Conservation (phyloP, 2,113 vertebrate genomes). For the Fulica atra region DNA sequence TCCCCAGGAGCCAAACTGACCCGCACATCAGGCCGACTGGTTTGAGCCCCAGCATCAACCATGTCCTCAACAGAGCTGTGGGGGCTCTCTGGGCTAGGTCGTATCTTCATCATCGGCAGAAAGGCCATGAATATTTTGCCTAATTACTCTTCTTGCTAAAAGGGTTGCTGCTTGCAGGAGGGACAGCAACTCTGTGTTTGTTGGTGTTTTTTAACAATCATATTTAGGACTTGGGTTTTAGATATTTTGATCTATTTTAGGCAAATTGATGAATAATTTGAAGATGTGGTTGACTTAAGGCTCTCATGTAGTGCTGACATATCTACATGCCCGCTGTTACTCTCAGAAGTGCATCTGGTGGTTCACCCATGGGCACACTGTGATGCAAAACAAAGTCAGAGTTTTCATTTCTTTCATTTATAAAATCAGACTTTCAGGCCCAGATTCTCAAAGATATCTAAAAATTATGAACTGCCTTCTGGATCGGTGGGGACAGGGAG, state of each 20-base stretch:
- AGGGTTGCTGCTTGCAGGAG: neutral
- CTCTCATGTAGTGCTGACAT: neutral
- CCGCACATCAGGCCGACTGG: neutral
- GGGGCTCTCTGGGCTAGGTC: neutral
- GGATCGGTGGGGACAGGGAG: neutral
- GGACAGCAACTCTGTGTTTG: neutral
- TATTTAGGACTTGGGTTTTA: neutral
- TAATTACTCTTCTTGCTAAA: neutral
- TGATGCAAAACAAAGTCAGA: neutral
- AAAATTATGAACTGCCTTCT: neutral
- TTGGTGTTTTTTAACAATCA: neutral
- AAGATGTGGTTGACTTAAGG: neutral
- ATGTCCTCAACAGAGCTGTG: neutral
- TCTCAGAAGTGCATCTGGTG: neutral
- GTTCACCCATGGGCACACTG: neutral
- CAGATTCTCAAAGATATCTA: neutral
- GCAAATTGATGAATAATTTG: neutral
- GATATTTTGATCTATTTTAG: neutral
- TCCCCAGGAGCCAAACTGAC: neutral
- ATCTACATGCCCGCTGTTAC: neutral
- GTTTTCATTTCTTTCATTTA: neutral
- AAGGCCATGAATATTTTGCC: neutral
- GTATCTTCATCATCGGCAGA: neutral
- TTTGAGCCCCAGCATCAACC: neutral
- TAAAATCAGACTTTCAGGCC: neutral